Percentiles rank a stretch among this genome's conserved stretches.
Evolutionary conservation across 2,888 invertebrate genomes (phyloP).

Genomic region (Malthinus seriepunctatus): DNA sequence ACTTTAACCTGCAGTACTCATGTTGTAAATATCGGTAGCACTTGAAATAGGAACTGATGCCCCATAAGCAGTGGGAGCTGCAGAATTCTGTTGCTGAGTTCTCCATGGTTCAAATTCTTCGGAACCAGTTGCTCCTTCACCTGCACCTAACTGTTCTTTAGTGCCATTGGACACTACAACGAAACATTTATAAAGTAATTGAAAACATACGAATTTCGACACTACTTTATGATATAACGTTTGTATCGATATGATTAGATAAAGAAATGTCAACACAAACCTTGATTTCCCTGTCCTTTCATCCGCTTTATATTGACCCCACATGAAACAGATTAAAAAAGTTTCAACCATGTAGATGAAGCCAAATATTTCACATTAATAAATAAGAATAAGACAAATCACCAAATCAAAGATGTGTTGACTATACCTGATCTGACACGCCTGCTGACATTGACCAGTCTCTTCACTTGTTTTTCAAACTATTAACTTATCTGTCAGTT

Average conservation of each 20-base stretch:
- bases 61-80: slow-evolving; percentile 56
- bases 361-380: slow-evolving; percentile 37
- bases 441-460: slow-evolving; percentile 87
- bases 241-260: slow-evolving; percentile 4
- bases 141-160: slow-evolving; percentile 77
- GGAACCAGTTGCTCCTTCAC: slow-evolving; percentile 59
- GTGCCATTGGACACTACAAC: slow-evolving; percentile 72
- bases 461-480: slow-evolving; percentile 59
- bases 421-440: slow-evolving; percentile 85
- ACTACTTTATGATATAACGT: background rate
- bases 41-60: slow-evolving; percentile 64
- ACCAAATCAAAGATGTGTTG: slow-evolving; percentile 51
- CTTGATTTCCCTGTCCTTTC: slow-evolving; percentile 87
- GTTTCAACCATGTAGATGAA: slow-evolving; percentile 40
- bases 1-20: slow-evolving; percentile 56
- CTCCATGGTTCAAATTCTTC: slow-evolving; percentile 78
- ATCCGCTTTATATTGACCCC: slow-evolving; percentile 67
- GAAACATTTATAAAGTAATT: background rate
- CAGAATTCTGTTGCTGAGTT: slow-evolving; percentile 64
- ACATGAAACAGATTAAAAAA: slow-evolving; percentile 63
- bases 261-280: slow-evolving; percentile 51
- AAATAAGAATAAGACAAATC: slow-evolving; percentile 42
- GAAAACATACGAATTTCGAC: background rate
- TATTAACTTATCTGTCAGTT: slow-evolving; percentile 43
- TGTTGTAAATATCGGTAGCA: slow-evolving; percentile 71